These are phyloP conservation scores for Elachura formosa DNA, from an alignment of 2,113 vertebrate genomes.

Conservation along the genomic window DNA sequence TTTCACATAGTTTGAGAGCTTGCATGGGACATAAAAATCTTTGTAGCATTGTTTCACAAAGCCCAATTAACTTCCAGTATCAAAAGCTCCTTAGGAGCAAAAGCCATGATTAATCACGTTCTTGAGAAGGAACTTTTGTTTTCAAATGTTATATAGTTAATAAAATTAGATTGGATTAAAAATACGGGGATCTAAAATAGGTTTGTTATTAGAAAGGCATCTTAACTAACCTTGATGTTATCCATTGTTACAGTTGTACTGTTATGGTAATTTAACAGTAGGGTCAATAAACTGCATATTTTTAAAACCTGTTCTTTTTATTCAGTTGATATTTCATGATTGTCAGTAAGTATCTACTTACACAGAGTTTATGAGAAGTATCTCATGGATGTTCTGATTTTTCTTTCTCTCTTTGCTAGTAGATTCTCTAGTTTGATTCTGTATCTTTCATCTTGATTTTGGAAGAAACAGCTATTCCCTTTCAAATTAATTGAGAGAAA, in stretches of 20 bases:
- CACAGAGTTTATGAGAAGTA: neutral
- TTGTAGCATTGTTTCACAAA: neutral
- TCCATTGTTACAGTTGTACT: neutral
- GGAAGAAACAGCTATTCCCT: neutral
- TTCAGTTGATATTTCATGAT: neutral
- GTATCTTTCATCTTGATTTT: neutral
- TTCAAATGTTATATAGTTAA: neutral
- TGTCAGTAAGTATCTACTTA: neutral
- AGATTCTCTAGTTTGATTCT: neutral
- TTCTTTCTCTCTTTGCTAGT: neutral
- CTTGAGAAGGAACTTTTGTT: neutral
- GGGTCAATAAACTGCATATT: neutral
- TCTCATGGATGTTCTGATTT: neutral
- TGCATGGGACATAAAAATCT: neutral
- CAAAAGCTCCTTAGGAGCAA: neutral
- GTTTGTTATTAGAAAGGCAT: neutral
- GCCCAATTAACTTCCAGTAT: neutral
- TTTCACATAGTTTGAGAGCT: neutral
- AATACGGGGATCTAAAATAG: neutral
- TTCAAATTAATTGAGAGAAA: neutral
- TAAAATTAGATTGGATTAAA: neutral
- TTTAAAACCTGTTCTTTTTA: neutral
- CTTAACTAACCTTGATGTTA: neutral
- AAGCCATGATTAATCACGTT: neutral
- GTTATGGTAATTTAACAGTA: neutral